Evolutionary conservation across 1,140 invertebrate genomes (phyloP).

Genomic region (Scaptomyza hsui): DNA sequence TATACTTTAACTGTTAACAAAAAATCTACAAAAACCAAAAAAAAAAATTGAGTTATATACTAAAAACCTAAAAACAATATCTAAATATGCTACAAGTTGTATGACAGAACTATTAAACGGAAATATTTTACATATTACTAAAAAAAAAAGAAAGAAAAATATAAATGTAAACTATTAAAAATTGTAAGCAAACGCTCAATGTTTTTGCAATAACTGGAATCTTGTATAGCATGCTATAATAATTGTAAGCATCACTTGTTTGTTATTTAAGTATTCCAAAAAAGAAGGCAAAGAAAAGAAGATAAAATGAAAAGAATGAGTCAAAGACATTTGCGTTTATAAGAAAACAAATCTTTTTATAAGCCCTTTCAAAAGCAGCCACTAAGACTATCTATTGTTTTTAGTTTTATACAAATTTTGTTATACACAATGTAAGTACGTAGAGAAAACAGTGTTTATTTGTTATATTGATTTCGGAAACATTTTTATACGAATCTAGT

Average conservation of each 20-base stretch:
- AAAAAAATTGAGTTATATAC: slow-evolving; percentile 19
- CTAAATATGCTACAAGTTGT: slow-evolving; percentile 68
- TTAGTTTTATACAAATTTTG: slow-evolving; percentile 62
- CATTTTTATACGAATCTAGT: slow-evolving; percentile 30
- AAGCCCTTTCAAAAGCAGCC: slow-evolving; percentile 25
- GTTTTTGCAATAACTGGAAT: slow-evolving; percentile 71
- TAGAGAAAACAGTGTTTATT: slow-evolving; percentile 9
- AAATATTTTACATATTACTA: slow-evolving; percentile 69
- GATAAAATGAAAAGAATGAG: slow-evolving; percentile 34
- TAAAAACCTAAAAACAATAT: slow-evolving; percentile 36
- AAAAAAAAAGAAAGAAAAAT: slow-evolving; percentile 34
- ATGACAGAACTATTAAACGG: slow-evolving; percentile 60
- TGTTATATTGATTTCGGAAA: slow-evolving; percentile 17
- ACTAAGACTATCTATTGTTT: slow-evolving; percentile 35
- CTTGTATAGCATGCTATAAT: slow-evolving; percentile 69
- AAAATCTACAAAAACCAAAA: slow-evolving; percentile 42
- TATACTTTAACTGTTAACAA: slow-evolving; percentile 80
- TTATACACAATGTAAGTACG: slow-evolving; percentile 38
- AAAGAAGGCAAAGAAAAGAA: background rate
- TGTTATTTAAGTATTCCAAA: slow-evolving; percentile 63
- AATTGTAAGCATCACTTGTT: slow-evolving; percentile 55
- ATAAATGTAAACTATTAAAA: slow-evolving; percentile 31
- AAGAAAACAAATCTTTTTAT: slow-evolving; percentile 28
- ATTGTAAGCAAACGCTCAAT: slow-evolving; percentile 70
- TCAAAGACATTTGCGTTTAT: slow-evolving; percentile 75